Conservation (phyloP, 2,888 invertebrate species). For the Chaetogeoica ovagalla region DNA sequence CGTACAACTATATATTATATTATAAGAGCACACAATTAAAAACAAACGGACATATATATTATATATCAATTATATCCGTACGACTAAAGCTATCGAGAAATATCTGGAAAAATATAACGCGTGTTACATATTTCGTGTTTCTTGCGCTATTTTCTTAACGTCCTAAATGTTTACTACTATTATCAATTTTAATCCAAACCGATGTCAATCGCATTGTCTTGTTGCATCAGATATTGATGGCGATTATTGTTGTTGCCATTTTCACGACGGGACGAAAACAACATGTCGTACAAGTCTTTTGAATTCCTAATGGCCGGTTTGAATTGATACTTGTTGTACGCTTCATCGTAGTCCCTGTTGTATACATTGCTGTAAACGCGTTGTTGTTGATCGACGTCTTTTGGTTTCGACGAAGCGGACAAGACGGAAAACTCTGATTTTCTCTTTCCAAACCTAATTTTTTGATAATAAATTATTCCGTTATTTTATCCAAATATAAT, state of each 20-base stretch:
- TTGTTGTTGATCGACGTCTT: constrained; percentile 30
- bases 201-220: constrained; percentile 16
- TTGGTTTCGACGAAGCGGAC: constrained; percentile 1
- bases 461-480: background rate
- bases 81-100: background rate
- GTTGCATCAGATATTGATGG: constrained; percentile 31
- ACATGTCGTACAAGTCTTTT: constrained; percentile 40
- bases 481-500: too few species aligned
- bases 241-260: constrained; percentile 14
- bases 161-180: background rate
- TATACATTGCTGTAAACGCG: constrained; percentile 2
- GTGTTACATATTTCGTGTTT: background rate
- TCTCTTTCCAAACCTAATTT: constrained; percentile 38
- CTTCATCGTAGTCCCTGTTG: constrained; percentile 19
- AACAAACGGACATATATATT: background rate
- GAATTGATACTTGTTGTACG: constrained; percentile 28
- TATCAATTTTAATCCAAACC: constrained; percentile 14
- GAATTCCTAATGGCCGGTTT: constrained; percentile 38
- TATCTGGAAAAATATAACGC: background rate
- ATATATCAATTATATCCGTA: background rate
- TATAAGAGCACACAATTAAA: background rate
- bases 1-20: too few species aligned
- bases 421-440: constrained; percentile 6
- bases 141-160: background rate
- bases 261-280: constrained; percentile 27